Evolutionary conservation across 2,113 vertebrate species (phyloP), one percentile per base, ranked within the genome.

Genomic region (Chaenocephalus aceratus): DNA sequence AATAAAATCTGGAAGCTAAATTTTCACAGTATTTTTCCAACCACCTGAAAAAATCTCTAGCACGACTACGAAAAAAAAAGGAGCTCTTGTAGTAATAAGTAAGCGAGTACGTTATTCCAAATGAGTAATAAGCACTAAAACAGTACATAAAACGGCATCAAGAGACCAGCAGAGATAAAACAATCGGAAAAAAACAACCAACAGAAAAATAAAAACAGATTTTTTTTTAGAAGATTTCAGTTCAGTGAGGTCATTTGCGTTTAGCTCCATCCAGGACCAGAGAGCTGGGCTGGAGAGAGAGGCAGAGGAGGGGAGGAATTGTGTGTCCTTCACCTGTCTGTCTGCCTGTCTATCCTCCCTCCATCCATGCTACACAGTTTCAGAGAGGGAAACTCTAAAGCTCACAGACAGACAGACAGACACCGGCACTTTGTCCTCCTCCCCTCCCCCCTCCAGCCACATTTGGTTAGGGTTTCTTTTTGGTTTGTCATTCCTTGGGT

Each of bases 41-140:
- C 94, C 95, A 96, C 95, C 94, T 95, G 95, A 96, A 95, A 94
- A 94, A 96, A 95, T 94, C 94, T 96, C 93, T 95, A 96, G 93
- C 94, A 96, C 92, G 75, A 95, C 94, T 95, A 95, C 80, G 68
- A 91, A 92, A 92, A 93, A 94, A 93, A 95, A 95, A 92, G 88
- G 90, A 94, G 89, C 91, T 94, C 86, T 93, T 89, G 93, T 93
- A 93, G 94, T 93, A 92, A 95, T 93, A 92, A 95, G 91, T 94
- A 91, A 95, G 93, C 90, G 79, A 93, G 91, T 91, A 94, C 86
- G 63, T 95, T 94, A 91, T 94, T 89, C 93, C 93, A 92, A 94
- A 95, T 93, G 86, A 94, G 90, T 93, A 87, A 82, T 94, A 91
- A 93, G 89, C 92, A 93, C 90, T 88, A 92, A 94, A 92, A 93